Conservation (phyloP, 2,113 vertebrate species). For the Apus apus region DNA sequence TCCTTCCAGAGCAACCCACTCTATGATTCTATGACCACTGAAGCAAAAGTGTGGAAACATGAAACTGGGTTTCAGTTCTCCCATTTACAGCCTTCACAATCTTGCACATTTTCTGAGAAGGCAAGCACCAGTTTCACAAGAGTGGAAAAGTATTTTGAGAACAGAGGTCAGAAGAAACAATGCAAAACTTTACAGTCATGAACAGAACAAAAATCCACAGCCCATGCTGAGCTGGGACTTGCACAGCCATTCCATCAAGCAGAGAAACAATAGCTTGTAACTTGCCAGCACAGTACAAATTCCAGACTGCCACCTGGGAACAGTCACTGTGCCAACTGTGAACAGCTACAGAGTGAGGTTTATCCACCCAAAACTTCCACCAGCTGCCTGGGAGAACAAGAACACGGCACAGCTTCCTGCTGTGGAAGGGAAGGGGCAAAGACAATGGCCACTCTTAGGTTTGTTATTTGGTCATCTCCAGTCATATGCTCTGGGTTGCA, state of each 20-base stretch:
- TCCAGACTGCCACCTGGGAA: conserved; percentile 38
- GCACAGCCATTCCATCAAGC: background rate
- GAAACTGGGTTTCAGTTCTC: background rate
- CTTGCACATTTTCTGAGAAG: background rate
- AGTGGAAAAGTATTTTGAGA: background rate
- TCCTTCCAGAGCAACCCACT: no score
- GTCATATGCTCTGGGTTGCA: rapidly evolving
- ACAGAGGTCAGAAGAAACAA: conserved; percentile 27
- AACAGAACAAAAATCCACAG: background rate
- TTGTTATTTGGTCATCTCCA: background rate
- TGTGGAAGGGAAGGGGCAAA: rapidly evolving
- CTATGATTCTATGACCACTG: background rate
- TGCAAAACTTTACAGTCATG: background rate
- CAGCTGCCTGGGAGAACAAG: rapidly evolving
- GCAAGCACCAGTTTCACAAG: background rate
- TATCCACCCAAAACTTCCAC: background rate
- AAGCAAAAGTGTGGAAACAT: background rate
- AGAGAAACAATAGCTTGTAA: conserved; percentile 1
- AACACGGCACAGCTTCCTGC: rapidly evolving
- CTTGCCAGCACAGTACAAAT: background rate
- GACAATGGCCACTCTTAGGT: rapidly evolving
- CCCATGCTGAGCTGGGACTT: background rate
- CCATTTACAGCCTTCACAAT: background rate
- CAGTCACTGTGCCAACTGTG: background rate
- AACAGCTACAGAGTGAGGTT: background rate